A percentile compares a stretch with the other conserved stretches of the same genome.
phyloP scores from a whole-genome alignment of 2,797 vertebrate genomes.

The Bradypus variegatus region DNA sequence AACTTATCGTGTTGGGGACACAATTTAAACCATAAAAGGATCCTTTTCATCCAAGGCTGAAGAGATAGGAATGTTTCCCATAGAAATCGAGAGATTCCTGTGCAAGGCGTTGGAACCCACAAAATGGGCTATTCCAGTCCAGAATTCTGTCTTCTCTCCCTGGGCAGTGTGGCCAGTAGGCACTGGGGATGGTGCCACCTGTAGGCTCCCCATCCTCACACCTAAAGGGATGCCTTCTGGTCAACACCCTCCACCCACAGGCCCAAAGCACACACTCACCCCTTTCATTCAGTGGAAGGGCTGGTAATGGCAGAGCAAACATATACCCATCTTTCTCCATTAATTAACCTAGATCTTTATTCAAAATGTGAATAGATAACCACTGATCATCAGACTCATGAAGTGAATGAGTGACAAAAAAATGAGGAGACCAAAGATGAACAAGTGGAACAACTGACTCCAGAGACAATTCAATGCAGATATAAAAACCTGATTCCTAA shows the following conservation, averaged over 20 bases:
- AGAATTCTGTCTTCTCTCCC: background rate
- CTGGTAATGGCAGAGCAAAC: background rate
- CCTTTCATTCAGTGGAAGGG: background rate
- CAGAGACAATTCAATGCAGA: background rate
- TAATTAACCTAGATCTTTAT: background rate
- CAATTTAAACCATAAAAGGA: too few relatives aligned
- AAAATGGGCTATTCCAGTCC: rapidly evolving
- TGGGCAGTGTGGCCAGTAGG: background rate
- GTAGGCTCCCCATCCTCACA: background rate
- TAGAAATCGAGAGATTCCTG: background rate
- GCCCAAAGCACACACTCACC: background rate
- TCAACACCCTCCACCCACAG: background rate
- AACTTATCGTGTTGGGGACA: too few relatives aligned
- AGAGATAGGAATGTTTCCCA: background rate
- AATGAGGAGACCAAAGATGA: background rate
- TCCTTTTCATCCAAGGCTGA: background rate
- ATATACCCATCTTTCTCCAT: background rate
- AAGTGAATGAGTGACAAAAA: background rate
- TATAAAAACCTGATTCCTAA: background rate
- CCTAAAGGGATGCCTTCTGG: background rate
- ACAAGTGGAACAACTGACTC: background rate
- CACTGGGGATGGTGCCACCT: background rate
- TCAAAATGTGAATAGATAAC: background rate
- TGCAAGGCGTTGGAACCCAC: background rate
- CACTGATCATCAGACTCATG: background rate